These are phyloP conservation scores for Ennomos erosarius DNA, from an alignment of 2,888 invertebrate species.

Conservation along the genomic window DNA sequence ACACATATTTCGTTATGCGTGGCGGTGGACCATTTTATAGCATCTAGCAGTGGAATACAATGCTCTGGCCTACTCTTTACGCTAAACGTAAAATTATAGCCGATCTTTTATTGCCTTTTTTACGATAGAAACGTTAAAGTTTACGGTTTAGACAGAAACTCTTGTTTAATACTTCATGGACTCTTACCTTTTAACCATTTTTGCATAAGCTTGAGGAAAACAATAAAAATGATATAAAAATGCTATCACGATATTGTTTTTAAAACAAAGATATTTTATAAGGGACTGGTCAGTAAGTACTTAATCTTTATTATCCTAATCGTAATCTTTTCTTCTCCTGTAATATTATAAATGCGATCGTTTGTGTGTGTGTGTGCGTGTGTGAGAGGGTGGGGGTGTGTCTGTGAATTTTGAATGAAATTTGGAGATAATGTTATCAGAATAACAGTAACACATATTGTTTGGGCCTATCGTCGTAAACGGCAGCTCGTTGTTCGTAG, in stretches of 20 bases:
- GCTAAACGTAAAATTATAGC: conserved; percentile 20
- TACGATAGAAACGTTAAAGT: conserved; percentile 24
- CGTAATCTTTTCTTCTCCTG: not conserved
- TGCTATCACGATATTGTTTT: conserved; percentile 15
- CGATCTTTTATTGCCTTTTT: conserved; percentile 31
- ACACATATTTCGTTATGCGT: too few species aligned
- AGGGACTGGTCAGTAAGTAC: too few species aligned
- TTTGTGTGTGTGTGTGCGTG: too few species aligned
- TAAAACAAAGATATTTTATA: not conserved
- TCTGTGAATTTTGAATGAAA: too few species aligned
- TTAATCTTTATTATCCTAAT: not conserved
- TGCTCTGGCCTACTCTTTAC: conserved; percentile 19
- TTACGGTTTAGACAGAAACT: conserved; percentile 22
- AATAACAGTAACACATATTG: too few species aligned
- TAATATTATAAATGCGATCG: too few species aligned
- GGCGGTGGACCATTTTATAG: not conserved
- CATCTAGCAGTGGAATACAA: conserved; percentile 11
- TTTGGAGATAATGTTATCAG: too few species aligned
- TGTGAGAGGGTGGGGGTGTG: too few species aligned
- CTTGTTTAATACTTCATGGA: conserved; percentile 29
- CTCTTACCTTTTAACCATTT: conserved; percentile 27
- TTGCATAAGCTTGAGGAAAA: conserved; percentile 24
- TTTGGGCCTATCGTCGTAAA: too few species aligned
- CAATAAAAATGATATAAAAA: conserved; percentile 26
- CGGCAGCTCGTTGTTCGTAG: too few species aligned